These are phyloP conservation scores for Xenopus laevis DNA, from an alignment of 2,113 vertebrate species.

Conservation along the genomic window DNA sequence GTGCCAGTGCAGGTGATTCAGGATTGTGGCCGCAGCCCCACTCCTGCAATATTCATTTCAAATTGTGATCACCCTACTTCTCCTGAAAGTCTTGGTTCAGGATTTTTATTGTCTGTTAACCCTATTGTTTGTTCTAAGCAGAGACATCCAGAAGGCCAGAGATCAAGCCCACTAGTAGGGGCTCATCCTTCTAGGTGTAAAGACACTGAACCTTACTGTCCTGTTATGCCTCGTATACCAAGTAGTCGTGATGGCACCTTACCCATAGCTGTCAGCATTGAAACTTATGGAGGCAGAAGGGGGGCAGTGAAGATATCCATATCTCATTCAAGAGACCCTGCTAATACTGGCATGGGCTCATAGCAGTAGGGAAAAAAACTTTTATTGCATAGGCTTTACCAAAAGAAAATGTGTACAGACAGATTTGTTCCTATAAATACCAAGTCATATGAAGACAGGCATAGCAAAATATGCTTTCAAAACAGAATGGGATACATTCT, in stretches of 20 bases:
- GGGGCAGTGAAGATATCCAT: slow-evolving; percentile 64
- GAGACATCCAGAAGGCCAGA: slow-evolving; percentile 6
- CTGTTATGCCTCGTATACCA: neutral
- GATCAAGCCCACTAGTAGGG: slow-evolving; percentile 45
- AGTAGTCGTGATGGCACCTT: neutral
- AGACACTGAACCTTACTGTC: slow-evolving; percentile 42
- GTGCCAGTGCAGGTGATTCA: slow-evolving; percentile 58
- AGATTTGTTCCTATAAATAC: neutral
- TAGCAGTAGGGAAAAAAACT: neutral
- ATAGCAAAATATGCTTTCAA: neutral
- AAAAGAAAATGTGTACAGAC: neutral
- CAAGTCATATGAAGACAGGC: neutral
- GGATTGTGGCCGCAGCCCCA: slow-evolving; percentile 54
- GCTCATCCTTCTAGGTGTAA: slow-evolving; percentile 19
- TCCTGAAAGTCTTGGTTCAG: slow-evolving; percentile 46
- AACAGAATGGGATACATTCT: neutral
- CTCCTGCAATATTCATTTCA: slow-evolving; percentile 50
- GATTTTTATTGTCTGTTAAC: slow-evolving; percentile 54
- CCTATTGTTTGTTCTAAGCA: slow-evolving; percentile 52
- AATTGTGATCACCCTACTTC: slow-evolving; percentile 32
- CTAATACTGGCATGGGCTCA: slow-evolving; percentile 8
- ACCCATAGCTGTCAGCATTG: slow-evolving; percentile 56
- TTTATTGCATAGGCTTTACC: neutral
- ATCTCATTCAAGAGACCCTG: slow-evolving; percentile 39
- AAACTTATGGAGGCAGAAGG: slow-evolving; percentile 54